phyloP scores from a whole-genome alignment of 1,140 invertebrate species.

The Ruditapes philippinarum region DNA sequence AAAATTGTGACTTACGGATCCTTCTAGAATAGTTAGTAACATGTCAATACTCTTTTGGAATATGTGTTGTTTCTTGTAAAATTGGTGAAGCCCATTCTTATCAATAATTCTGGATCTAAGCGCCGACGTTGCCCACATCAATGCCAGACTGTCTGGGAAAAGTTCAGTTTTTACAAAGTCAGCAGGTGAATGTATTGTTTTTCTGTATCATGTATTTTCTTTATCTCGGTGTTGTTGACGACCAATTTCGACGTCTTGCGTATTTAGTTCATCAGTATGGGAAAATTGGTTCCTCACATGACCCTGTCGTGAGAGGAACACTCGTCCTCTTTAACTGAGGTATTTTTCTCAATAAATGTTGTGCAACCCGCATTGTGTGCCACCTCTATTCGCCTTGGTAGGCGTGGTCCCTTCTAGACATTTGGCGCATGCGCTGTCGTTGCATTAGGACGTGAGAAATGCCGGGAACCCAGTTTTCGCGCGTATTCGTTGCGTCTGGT shows the following conservation, averaged over 20 bases:
- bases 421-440: neutral
- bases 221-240: too few species aligned
- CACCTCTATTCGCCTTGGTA: constrained; percentile 33
- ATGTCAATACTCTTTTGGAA: too few species aligned
- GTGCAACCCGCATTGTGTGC: neutral
- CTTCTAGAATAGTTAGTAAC: too few species aligned
- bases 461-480: neutral
- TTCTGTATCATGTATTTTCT: too few species aligned
- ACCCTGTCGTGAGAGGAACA: constrained; percentile 39
- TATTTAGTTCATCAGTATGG: constrained; percentile 40
- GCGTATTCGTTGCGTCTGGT: neutral
- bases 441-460: neutral
- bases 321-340: constrained; percentile 34
- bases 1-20: too few species aligned
- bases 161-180: too few species aligned
- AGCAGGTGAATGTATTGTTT: too few species aligned
- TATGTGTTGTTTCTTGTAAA: too few species aligned
- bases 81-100: too few species aligned
- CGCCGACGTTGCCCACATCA: too few species aligned
- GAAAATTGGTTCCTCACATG: neutral
- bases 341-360: constrained; percentile 20
- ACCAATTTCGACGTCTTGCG: constrained; percentile 5
- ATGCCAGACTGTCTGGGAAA: too few species aligned
- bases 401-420: neutral
- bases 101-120: too few species aligned